Base-by-base conservation (phyloP, 2,797 vertebrate genomes). In the Catharus ustulatus region DNA sequence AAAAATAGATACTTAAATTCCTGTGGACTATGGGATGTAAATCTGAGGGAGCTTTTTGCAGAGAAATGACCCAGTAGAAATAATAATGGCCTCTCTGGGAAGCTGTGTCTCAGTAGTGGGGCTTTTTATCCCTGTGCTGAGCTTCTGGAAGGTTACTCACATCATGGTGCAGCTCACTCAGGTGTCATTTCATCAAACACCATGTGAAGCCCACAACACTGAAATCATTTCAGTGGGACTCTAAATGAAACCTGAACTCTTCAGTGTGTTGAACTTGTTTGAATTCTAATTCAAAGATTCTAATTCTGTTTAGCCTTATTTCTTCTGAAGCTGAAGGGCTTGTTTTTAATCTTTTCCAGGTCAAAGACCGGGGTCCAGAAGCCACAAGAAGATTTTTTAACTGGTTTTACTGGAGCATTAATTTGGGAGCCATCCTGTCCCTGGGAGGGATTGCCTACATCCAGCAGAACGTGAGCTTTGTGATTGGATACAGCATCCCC, bases 381-480 rank as follows among this genome's bases (percentile, higher is more conserved):
- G 99, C 99, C 82, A 99, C 99, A 0, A 98, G 99, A 10, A 98
- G 99, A 54, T 99, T 99, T 97, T 99, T 99, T 95, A 99, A 99
- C 96, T 99, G 99, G 99, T 99, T 99, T 97, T 99, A 99, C 87
- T 99, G 99, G 99, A 99, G 99, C 98, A 99, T 99, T 90, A 99
- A 99, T 58, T 93, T 99, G 94, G 99, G 99, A 58, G 99, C 99
- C 3, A 99, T 99, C 90, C 18, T 99, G 2, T 99, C 99, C 4
- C 97, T 99, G 87, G 99, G 99, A 32, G 98, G 98, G 57, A 98
- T 99, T 66, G 99, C 99, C 5, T 99, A 99, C 96, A 98, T 99
- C 66, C 99, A 99, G 91, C 99, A 99, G 97, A 99, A 99, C 8
- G 18, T 98, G 76, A 98, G 97, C 96, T 99, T 99, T 58, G 84